Conservation (phyloP, 64 coral and sea anemone genomes). For the Dendrophyllia cribrosa region DNA sequence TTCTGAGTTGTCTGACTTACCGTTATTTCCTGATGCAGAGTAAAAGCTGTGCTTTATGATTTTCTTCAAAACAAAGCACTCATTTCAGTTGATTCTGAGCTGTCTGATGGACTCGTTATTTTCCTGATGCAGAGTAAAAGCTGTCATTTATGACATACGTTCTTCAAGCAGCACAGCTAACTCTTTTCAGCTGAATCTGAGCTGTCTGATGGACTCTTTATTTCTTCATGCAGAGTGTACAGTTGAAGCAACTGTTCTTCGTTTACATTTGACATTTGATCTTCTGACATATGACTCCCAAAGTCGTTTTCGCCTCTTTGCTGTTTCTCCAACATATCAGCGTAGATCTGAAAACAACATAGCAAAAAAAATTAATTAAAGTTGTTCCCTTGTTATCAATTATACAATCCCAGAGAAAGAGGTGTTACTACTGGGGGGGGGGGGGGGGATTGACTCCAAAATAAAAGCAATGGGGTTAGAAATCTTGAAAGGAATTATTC, state of each 20-base stretch:
- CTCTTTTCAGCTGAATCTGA: not conserved
- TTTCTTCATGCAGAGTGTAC: conserved; percentile 58
- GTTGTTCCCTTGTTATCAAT: not conserved
- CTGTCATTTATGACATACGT: no score
- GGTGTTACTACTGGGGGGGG: not conserved
- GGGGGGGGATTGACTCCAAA: not conserved
- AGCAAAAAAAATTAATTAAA: conserved; percentile 5
- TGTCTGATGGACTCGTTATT: no score
- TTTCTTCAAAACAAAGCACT: no score
- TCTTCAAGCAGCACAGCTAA: not conserved
- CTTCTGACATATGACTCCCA: conserved; percentile 44
- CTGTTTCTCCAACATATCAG: conserved; percentile 63
- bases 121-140: no score
- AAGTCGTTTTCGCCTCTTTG: conserved; percentile 16
- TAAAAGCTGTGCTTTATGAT: no score
- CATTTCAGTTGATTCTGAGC: no score
- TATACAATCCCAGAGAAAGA: not conserved
- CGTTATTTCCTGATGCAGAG: no score
- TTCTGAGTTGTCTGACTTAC: no score
- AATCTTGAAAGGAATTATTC: no score
- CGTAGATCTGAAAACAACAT: conserved; percentile 54
- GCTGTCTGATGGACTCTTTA: conserved; percentile 4
- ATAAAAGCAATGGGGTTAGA: no score
- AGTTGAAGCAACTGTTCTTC: conserved; percentile 64
- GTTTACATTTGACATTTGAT: conserved; percentile 20